phyloP scores from a whole-genome alignment of 2,888 invertebrate genomes.

The Lysandra bellargus region DNA sequence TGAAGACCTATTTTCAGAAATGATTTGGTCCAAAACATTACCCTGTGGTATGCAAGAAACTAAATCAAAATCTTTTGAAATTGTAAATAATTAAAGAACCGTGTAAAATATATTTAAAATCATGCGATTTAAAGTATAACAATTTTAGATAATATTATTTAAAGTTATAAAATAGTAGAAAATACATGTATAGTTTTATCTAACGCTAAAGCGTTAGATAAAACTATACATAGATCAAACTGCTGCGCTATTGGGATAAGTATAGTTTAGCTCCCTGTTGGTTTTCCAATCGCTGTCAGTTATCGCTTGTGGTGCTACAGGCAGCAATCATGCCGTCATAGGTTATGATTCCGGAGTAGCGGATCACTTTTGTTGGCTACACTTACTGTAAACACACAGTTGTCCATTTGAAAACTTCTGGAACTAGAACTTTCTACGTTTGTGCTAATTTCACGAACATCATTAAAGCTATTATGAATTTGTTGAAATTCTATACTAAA shows the following conservation, averaged over 20 bases:
- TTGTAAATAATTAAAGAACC: background rate
- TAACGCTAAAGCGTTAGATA: background rate
- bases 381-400: constrained; percentile 49
- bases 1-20: background rate
- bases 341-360: constrained; percentile 51
- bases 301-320: constrained; percentile 26
- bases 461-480: background rate
- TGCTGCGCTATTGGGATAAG: background rate
- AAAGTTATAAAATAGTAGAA: background rate
- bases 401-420: constrained; percentile 14
- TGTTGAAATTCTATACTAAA: background rate
- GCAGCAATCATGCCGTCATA: constrained; percentile 57
- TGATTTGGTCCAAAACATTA: background rate
- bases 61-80: background rate
- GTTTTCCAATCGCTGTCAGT: constrained; percentile 33
- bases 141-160: background rate
- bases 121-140: background rate
- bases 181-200: background rate
- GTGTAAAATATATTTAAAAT: background rate
- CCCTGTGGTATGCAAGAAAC: background rate
- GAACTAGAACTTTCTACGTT: background rate
- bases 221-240: background rate
- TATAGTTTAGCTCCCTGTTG: constrained; percentile 5
- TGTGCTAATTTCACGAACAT: background rate
- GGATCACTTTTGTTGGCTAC: constrained; percentile 41